These are phyloP conservation scores for Mechanitis mazaeus DNA, from an alignment of 2,888 invertebrate genomes.

Conservation along the genomic window DNA sequence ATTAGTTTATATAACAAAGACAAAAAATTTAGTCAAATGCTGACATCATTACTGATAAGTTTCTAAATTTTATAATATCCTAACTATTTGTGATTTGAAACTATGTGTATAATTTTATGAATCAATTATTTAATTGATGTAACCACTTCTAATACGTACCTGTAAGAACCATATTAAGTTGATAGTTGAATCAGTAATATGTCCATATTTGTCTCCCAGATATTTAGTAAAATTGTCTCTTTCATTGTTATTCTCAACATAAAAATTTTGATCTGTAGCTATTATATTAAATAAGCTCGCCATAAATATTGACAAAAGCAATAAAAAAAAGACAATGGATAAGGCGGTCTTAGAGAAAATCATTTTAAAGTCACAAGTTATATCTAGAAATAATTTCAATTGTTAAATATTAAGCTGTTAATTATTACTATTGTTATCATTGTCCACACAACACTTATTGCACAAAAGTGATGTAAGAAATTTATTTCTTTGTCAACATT, in stretches of 20 bases:
- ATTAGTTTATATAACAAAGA: too few relatives aligned
- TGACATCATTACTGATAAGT: neutral
- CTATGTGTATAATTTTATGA: neutral
- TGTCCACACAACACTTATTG: neutral
- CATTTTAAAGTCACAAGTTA: constrained; percentile 57
- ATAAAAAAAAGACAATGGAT: constrained; percentile 77
- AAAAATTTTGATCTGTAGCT: constrained; percentile 75
- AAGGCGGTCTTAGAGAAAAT: constrained; percentile 79
- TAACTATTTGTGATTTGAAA: neutral
- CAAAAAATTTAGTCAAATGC: too few relatives aligned
- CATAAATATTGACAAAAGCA: constrained; percentile 81
- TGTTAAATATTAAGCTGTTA: neutral
- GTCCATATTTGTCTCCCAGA: constrained; percentile 56
- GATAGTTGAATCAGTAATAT: constrained; percentile 72
- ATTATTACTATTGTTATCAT: neutral
- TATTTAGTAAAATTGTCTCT: constrained; percentile 54
- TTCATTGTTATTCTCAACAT: constrained; percentile 49
- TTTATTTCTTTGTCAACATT: constrained; percentile 16
- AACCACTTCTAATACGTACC: constrained; percentile 59
- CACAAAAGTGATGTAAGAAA: constrained; percentile 10
- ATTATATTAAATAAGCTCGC: constrained; percentile 82
- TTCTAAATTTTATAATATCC: neutral
- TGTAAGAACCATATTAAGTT: constrained; percentile 87
- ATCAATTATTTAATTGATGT: neutral
- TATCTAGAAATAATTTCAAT: constrained; percentile 1